Conservation (phyloP, 2,797 vertebrate species). For the Arctocebus calabarensis region DNA sequence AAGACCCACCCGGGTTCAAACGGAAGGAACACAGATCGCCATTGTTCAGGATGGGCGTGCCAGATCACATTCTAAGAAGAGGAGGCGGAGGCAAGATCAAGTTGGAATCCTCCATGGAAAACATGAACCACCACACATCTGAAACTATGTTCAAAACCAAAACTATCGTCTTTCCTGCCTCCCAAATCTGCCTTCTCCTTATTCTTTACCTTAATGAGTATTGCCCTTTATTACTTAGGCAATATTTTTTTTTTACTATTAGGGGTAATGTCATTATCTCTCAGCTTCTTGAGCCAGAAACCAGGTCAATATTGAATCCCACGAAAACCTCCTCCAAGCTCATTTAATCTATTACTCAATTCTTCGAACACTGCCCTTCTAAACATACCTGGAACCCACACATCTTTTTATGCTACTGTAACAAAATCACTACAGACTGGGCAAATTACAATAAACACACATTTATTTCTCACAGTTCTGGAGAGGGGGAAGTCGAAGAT, state of each 20-base stretch:
- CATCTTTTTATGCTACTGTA: neutral
- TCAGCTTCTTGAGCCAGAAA: neutral
- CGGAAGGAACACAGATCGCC: neutral
- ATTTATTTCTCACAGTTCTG: neutral
- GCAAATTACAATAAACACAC: neutral
- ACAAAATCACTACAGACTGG: neutral
- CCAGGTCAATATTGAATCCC: neutral
- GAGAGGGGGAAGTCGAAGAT: neutral
- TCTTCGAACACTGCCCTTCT: neutral
- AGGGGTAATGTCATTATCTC: neutral
- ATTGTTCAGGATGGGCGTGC: neutral
- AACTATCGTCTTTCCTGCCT: neutral
- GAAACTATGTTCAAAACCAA: neutral
- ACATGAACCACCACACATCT: fast-evolving
- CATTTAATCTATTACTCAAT: neutral
- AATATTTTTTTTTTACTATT: neutral
- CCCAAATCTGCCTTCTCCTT: neutral
- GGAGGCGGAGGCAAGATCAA: neutral
- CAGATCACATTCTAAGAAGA: neutral
- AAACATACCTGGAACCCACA: neutral
- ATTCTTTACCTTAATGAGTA: neutral
- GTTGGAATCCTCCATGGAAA: neutral
- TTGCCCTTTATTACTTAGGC: neutral
- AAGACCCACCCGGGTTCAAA: neutral
- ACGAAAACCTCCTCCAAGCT: neutral